phyloP scores from a whole-genome alignment of 2,888 invertebrate genomes.

The Cerastoderma edule region DNA sequence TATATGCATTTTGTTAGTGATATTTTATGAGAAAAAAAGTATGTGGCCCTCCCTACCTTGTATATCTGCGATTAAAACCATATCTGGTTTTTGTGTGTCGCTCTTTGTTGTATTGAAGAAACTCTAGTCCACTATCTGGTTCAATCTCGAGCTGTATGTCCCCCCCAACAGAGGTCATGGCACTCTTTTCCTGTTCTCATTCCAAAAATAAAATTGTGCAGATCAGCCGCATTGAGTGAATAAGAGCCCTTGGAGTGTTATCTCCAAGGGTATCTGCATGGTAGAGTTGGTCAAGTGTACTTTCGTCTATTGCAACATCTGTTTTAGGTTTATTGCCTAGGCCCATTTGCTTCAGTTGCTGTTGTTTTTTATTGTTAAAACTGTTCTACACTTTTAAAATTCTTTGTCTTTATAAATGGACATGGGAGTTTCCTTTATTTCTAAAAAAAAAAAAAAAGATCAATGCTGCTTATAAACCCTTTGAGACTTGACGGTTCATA shows the following conservation, averaged over 20 bases:
- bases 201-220: conserved; percentile 15
- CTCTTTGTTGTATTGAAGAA: conserved; percentile 3
- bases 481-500: conserved; percentile 67
- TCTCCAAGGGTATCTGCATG: conserved; percentile 11
- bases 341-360: conserved; percentile 64
- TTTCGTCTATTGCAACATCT: too few species aligned
- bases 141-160: background rate
- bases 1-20: too few species aligned
- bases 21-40: too few species aligned
- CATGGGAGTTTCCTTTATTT: conserved; percentile 56
- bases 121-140: conserved; percentile 3
- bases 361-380: conserved; percentile 63
- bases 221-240: conserved; percentile 19
- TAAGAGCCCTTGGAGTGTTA: conserved; percentile 7
- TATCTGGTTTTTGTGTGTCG: background rate
- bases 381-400: conserved; percentile 62
- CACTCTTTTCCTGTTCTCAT: conserved; percentile 15
- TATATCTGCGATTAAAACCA: conserved; percentile 17
- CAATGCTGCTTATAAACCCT: conserved; percentile 65
- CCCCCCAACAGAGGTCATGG: conserved; percentile 15
- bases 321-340: conserved; percentile 62
- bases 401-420: conserved; percentile 63
- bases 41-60: too few species aligned
- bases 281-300: too few species aligned
- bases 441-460: too few species aligned